Evolutionary conservation across 2,797 vertebrate species (phyloP).

Genomic region (Acrocephalus scirpaceus): DNA sequence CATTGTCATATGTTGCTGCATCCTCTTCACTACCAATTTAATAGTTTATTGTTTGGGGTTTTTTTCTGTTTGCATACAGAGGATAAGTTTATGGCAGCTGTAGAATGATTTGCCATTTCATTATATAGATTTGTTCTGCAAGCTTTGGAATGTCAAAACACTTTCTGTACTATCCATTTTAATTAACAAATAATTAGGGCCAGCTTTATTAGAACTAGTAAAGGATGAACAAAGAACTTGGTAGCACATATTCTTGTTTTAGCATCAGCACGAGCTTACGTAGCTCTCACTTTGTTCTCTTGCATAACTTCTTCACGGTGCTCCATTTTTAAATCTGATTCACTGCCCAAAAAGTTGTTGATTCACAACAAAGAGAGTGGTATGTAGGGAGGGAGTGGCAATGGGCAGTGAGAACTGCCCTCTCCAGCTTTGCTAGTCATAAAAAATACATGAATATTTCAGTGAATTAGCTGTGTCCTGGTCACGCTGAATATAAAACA

Average conservation of each 20-base stretch:
- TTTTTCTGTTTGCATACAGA: not conserved
- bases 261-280: not conserved
- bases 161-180: not conserved
- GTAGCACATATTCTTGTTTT: not conserved
- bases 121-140: not conserved
- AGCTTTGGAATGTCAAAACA: not conserved
- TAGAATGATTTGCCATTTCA: not conserved
- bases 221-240: not conserved
- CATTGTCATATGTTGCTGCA: not conserved
- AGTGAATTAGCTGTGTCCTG: not conserved
- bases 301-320: not conserved
- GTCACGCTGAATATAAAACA: not conserved
- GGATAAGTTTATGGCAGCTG: not conserved
- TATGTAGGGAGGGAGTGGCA: not conserved
- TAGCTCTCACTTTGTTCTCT: not conserved
- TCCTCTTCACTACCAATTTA: not conserved
- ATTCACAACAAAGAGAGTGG: not conserved
- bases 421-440: not conserved
- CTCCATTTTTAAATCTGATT: conserved; percentile 2
- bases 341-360: not conserved
- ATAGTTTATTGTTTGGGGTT: not conserved
- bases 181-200: not conserved
- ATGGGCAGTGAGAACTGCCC: not conserved
- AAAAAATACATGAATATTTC: not conserved
- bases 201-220: not conserved